A percentile compares a stretch with the other conserved stretches of the same genome.
These are phyloP conservation scores for Lucinisca nassula DNA, from an alignment of 2,888 invertebrate species.

Conservation along the genomic window DNA sequence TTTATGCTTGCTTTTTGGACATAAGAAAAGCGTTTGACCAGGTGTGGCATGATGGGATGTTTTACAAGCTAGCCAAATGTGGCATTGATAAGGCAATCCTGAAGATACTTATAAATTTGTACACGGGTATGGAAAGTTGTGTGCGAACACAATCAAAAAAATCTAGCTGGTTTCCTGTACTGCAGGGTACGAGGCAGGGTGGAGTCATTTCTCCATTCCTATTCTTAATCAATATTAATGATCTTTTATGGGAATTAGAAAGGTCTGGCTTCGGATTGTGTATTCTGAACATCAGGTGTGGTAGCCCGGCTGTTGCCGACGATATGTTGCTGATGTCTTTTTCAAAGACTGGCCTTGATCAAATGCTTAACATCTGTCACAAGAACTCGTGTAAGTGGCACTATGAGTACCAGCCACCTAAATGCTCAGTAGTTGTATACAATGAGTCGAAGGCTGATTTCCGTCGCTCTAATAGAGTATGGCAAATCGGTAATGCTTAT, in stretches of 20 bases:
- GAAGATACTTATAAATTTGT: slow-evolving; percentile 1
- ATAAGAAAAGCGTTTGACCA: slow-evolving; percentile 23
- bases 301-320: slow-evolving; percentile 25
- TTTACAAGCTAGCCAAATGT: slow-evolving; percentile 15
- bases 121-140: slow-evolving; percentile 34
- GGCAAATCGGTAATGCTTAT: neutral
- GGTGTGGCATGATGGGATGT: slow-evolving; percentile 34
- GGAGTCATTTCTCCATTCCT: slow-evolving; percentile 16
- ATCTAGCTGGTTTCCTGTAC: slow-evolving; percentile 21
- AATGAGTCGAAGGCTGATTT: neutral
- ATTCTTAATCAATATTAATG: slow-evolving; percentile 36
- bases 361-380: slow-evolving; percentile 22
- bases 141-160: slow-evolving; percentile 19
- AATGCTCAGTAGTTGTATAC: slow-evolving; percentile 24
- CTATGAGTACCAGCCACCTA: slow-evolving; percentile 13
- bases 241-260: neutral
- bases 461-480: neutral
- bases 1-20: slow-evolving; percentile 23
- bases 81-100: slow-evolving; percentile 21
- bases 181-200: slow-evolving; percentile 33
- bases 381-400: slow-evolving; percentile 25
- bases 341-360: neutral
- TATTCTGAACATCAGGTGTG: neutral
- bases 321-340: slow-evolving; percentile 24
- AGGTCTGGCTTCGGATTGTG: neutral